Base-by-base conservation (phyloP, 2,797 vertebrate species). In the Columba guinea region DNA sequence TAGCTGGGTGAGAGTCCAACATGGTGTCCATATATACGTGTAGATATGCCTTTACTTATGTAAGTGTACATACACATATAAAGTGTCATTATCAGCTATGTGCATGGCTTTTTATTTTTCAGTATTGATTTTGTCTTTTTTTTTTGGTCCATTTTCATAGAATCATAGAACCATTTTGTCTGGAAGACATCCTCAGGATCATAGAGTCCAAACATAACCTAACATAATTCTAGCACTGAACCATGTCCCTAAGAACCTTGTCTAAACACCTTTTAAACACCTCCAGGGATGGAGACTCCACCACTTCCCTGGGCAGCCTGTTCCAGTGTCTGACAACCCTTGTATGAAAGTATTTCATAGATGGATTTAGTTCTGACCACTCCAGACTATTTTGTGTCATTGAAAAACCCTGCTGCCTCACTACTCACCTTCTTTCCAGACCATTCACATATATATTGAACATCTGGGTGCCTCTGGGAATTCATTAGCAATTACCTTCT, bases 401-500 rank as follows among this genome's bases (percentile, higher is more conserved):
- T 59, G 62, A 81, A 84, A 86, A 87, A 26, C 3, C 1, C 41
- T 2, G 5, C 69, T 88, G 69, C 21, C 37, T 65, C 77, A 46
- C 48, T 67, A 51, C 7, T 74, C 35, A 79, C 70, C 92, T 90
- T 85, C 34, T 86, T 91, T 37, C 68, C 74, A 89, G 63, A 84
- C 49, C 39, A 49, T 79, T 95, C 84, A 85, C 34, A 92, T 89
- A 90, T 93, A 84, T 92, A 84, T 58, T 92, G 84, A 95, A 95
- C 95, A 96, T 95, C 93, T 97, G 95, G 84, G 37, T 46, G 84
- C 63, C 78, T 87, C 77, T 24, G 49, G 70, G 67, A 87, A 64
- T 95, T 97, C 93, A 93, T 89, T 51, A 92, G n/a, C 62, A 91
- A 94, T 94, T 88, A 89, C 68, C 34, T 89, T 94, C 78, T 35